Evolutionary conservation across 2,888 invertebrate species (phyloP), one percentile per base, ranked within the genome.

Genomic region (Drosophila borborema): DNA sequence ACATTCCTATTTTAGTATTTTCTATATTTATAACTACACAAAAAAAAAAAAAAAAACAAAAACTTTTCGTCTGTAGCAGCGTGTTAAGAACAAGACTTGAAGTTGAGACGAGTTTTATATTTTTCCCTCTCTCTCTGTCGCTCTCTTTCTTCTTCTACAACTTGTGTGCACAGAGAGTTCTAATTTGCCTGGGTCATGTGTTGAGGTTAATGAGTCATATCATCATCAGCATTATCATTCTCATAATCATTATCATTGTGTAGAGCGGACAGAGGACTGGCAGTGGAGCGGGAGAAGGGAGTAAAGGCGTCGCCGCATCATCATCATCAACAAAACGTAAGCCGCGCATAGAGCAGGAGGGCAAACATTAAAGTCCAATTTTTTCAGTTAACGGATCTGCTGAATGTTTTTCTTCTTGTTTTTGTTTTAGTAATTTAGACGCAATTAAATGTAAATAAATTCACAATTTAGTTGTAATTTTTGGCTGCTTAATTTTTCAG

Each of bases 191-290:
- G 86, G 88, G 90, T 82, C 90, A 82, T 86, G 82, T 79, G 81
- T 88, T 74, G 90, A 86, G 86, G 86, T 90, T 86, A 90, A 86
- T 86, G 86, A 86, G 90, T 86, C 90, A 90, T 86, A 90, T 85
- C 85, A 85, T 86, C 83, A 90, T 90, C 82, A 90, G 74, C 66
- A 72, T 70, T 59, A 68, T 71, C 72, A 75, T 78, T 68, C 61
- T 68, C 65, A 75, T 78, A 64, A 63, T 68, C 67, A 69, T 74
- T 64, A 69, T 66, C 56, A 54, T 64, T 54, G 18, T 49, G 49
- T 38, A 31, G 41, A 49, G 36, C n/a, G 43, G 9, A 16, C n/a
- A 34, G 45, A 34, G 38, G 16, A 16, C 38, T 16, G 38, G 14
- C 2, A 6, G 7, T 5, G 38, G 14, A 14, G 38, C 14, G 16